A percentile compares a stretch with the other conserved stretches of the same genome.
phyloP scores from a whole-genome alignment of 2,888 invertebrate species.

The Harpagoxenus sublaevis region DNA sequence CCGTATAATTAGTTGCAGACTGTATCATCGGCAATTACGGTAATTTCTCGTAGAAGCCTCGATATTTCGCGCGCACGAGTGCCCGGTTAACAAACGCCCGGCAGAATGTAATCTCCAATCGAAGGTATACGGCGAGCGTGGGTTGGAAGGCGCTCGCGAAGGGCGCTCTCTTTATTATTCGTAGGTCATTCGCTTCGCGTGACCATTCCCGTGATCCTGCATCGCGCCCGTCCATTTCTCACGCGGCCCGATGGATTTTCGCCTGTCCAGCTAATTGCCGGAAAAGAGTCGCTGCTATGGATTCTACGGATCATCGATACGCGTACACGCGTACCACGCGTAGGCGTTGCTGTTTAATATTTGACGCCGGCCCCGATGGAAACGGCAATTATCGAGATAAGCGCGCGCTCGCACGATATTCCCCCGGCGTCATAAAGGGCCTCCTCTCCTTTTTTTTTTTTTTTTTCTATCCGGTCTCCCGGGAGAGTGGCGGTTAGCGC shows the following conservation, averaged over 20 bases:
- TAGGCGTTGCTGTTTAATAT: slow-evolving; percentile 78
- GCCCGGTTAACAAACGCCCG: slow-evolving; percentile 54
- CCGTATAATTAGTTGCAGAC: slow-evolving; percentile 42
- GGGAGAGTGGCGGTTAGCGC: slow-evolving; percentile 57
- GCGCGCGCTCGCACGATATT: slow-evolving; percentile 74
- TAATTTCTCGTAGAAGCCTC: slow-evolving; percentile 43
- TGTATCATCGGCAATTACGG: slow-evolving; percentile 33
- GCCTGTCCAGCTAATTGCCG: slow-evolving; percentile 76
- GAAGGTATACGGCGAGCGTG: slow-evolving; percentile 34
- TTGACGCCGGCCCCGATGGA: slow-evolving; percentile 79
- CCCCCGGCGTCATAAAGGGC: slow-evolving; percentile 74
- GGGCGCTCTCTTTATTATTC: slow-evolving; percentile 63
- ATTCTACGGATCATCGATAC: slow-evolving; percentile 71
- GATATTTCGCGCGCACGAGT: slow-evolving; percentile 33
- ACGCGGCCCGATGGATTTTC: slow-evolving; percentile 77
- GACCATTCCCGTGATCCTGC: slow-evolving; percentile 67
- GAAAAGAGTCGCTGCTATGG: slow-evolving; percentile 72
- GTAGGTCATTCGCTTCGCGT: slow-evolving; percentile 67
- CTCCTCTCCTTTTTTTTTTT: slow-evolving; percentile 62
- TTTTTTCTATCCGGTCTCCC: slow-evolving; percentile 61
- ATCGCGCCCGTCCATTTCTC: slow-evolving; percentile 72
- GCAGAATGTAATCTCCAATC: slow-evolving; percentile 64
- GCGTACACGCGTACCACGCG: slow-evolving; percentile 60
- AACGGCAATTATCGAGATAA: slow-evolving; percentile 82
- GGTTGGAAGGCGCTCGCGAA: slow-evolving; percentile 40